Evolutionary conservation across 53 echinoderm and acorn worm species (phyloP), one percentile per base, ranked within the genome.

Genomic region (Holothuria leucospilota): DNA sequence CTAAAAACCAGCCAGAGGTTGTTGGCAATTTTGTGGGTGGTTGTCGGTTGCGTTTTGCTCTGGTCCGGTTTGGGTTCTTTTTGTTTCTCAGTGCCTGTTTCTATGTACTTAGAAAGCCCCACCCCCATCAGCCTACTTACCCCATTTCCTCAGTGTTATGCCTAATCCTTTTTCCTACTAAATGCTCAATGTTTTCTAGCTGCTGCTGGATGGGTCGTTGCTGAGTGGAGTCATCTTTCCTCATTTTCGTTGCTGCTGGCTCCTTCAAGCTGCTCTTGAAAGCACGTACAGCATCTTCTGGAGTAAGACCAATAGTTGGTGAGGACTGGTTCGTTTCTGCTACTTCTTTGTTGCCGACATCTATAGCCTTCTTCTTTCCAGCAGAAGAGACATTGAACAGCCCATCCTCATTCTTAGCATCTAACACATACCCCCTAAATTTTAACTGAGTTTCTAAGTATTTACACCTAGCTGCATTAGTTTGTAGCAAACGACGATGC

Each of bases 311-410:
- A 8, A 82, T n/a, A 5, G 49, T 63, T 13, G 20, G 15, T 8
- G 23, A 24, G 7, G 39, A 16, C 14, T 62, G 62, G 62, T 62
- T 34, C 15, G 82, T 39, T 8, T 10, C 64, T 30, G 60, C 63
- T 13, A 82, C 60, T 18, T 82, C 63, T 26, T 82, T 30, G 64
- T 82, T 63, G 39, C 30, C 82, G 14, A 6, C 30, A 20, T 30
- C 62, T 13, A 62, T 63, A 5, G 49, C 82, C 2, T 59, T 14
- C 16, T 27, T 86, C 71, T 59, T 71, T 30, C 4, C 26, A 25
- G 72, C 77, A 18, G 77, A 53, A 51, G 90, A 78, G 23, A 89
- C 18, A 66, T 77, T 89, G 1, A 89, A 29, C 21, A 89, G 66
- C 13, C 67, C 84, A 18, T 74, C 75, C 34, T 84, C 77, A 62